Evolutionary conservation across 2,888 invertebrate species (phyloP), one percentile per base, ranked within the genome.

Genomic region (Chymomyza procnemis): DNA sequence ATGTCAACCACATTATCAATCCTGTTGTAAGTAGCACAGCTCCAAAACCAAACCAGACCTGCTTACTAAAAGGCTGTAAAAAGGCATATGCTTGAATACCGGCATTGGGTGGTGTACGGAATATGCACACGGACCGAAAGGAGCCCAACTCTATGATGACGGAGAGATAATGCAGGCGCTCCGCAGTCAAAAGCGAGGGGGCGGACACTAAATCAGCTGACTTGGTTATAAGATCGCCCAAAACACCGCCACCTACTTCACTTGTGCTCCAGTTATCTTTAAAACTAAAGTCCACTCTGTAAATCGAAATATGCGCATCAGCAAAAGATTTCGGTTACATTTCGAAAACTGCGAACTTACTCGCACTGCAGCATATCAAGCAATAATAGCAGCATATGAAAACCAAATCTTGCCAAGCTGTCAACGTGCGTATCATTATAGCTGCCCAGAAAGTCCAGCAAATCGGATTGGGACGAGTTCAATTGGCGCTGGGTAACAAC

Each of bases 71-170:
- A 0, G 94, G 93, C 55, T 93, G 88, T 1, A 92, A 89, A 75
- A 93, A 93, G 5, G 94, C 92, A 73, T 93, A 93, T 55, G 91
- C 92, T 0, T 93, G 91, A n/a, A 92, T 92, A 0, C 93, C 93
- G 8, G 85, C 80, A 68, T 93, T 90, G 18, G 92, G 92, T 0
- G 94, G 94, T 26, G 93, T 92, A 12, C 92, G 92, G 87, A 94
- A 94, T 46, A 94, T 85, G 71, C 94, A 93, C 30, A 91, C 88
- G 18, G 92, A 90, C 5, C 88, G 89, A 61, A 90, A 89, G 26
- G 71, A 79, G 0, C 83, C 85, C 16, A 83, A 74, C 54, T 85
- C 80, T 30, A 84, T 73, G 3, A 89, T 64, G 1, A 76, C 66
- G 8, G 81, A 72, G 0, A 84, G 6, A 19, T 78, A 70, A 26